phyloP scores from a whole-genome alignment of 2,113 vertebrate genomes.

The Mus musculus region GRCm39 chr16:50549501-50550000 shows the following conservation, averaged over 20 bases:
- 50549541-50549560: neutral
- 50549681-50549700: neutral
- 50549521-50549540: neutral
- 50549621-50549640: neutral
- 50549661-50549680: neutral
- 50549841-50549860: neutral
- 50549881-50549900: neutral
- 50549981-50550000: neutral
- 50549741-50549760: neutral
- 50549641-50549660: neutral
- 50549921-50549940: neutral
- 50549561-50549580: neutral
- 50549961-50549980: neutral
- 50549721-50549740: neutral
- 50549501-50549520: neutral
- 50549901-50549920: neutral
- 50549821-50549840: neutral
- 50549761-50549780: conserved; percentile 25
- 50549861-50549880: neutral
- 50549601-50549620: neutral
- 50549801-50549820: neutral
- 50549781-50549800: conserved; percentile 4
- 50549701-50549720: neutral
- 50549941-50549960: neutral
- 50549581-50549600: neutral